Evolutionary conservation across 2,888 invertebrate genomes (phyloP), one percentile per base, ranked within the genome.

Genomic region (Brenthis hecate): DNA sequence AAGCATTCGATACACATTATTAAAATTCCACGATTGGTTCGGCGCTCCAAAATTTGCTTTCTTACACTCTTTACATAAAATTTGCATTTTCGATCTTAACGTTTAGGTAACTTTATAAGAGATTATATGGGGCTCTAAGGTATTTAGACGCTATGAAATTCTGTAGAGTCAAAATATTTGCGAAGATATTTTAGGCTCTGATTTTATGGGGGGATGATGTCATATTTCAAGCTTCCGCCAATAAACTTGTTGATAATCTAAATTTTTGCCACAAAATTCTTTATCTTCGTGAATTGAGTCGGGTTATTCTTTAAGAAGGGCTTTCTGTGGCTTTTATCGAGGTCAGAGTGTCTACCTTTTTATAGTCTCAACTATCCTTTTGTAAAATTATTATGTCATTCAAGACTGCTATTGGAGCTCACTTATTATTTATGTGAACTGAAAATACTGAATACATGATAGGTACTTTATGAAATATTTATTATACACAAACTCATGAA

Each of bases 41-140:
- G 61, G 55, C 66, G 69, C 72, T 75, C 81, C 80, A 76, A 87
- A 87, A 88, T 88, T 87, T 82, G 83, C 85, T 84, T 83, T 81
- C 84, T 67, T 67, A 61, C 62, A 56, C 82, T 84, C 88, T 88
- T 88, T 87, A 85, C 89, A 89, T 89, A 88, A 88, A 88, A 90
- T 91, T 91, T 88, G 86, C 90, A 89, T 90, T 88, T 90, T 89
- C 88, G 89, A 89, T 88, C 81, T 80, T 74, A 76, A 78, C 77
- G 78, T 80, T 19, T 79, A 80, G 81, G 80, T 80, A 80, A 83
- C 83, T 84, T 81, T 74, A 75, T 78, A 84, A 85, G 83, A 86
- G 85, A 85, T 84, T 83, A 82, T 81, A 80, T 78, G 78, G 78
- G 77, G 74, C 77, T 76, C 74, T 69, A 73, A 71, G 74, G 76